Conservation (phyloP, 2,113 vertebrate species). For the Hydrolagus affinis region DNA sequence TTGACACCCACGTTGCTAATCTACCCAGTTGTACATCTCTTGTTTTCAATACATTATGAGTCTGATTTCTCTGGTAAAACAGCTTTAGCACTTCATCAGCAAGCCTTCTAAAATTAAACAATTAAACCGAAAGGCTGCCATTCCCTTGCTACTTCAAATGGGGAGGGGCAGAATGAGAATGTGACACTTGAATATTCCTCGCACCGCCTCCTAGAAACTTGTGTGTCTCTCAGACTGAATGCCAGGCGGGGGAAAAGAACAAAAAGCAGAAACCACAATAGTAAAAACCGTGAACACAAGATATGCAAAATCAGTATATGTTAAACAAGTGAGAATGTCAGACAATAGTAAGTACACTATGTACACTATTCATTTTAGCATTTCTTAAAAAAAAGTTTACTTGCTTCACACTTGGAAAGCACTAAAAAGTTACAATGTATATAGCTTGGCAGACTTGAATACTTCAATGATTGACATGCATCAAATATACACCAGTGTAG, state of each 20-base stretch:
- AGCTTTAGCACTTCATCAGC: background rate
- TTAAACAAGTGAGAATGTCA: slow-evolving; percentile 32
- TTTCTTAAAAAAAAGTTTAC: slow-evolving; percentile 55
- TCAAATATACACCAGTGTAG: slow-evolving; percentile 68
- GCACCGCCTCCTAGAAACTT: background rate
- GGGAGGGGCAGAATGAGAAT: background rate
- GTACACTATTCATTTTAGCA: slow-evolving; percentile 45
- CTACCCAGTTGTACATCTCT: background rate
- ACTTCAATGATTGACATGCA: slow-evolving; percentile 79
- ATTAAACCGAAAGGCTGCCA: slow-evolving; percentile 2
- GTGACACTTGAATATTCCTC: background rate
- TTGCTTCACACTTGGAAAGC: slow-evolving; percentile 61
- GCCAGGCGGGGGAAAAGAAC: background rate
- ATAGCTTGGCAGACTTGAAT: slow-evolving; percentile 70
- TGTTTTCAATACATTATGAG: background rate
- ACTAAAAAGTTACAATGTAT: slow-evolving; percentile 60
- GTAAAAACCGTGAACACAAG: slow-evolving; percentile 67
- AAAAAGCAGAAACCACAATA: slow-evolving; percentile 43
- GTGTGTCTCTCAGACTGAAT: background rate
- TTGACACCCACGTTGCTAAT: background rate
- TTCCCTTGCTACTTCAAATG: slow-evolving; percentile 2
- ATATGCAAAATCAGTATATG: slow-evolving; percentile 79
- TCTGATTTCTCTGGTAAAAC: background rate
- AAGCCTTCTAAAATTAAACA: background rate
- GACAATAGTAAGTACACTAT: slow-evolving; percentile 44